These are phyloP conservation scores for Clitarchus hookeri DNA, from an alignment of 2,888 invertebrate species.

Conservation along the genomic window DNA sequence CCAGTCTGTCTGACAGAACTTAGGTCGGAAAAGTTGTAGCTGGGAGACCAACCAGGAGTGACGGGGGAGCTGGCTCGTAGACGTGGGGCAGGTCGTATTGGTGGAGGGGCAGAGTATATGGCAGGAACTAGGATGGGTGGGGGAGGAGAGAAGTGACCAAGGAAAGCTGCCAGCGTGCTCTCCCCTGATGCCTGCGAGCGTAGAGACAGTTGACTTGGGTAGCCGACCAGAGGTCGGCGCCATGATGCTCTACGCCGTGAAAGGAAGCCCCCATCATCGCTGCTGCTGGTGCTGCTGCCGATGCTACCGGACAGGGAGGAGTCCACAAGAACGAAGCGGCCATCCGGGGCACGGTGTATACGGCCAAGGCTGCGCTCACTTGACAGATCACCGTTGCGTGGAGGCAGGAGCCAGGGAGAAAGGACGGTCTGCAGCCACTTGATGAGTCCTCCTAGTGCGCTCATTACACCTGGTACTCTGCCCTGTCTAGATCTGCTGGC, in stretches of 20 bases:
- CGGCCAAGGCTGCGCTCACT: conserved; percentile 58
- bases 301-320: conserved; percentile 54
- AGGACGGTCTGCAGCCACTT: conserved; percentile 68
- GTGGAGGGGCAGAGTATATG: conserved; percentile 46
- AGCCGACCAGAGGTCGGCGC: conserved; percentile 67
- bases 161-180: conserved; percentile 53
- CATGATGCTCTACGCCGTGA: conserved; percentile 69
- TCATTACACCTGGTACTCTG: conserved; percentile 89
- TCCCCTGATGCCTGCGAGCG: conserved; percentile 67
- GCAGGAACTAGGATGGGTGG: conserved; percentile 43
- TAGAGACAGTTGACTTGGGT: conserved; percentile 70
- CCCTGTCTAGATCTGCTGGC: conserved; percentile 82
- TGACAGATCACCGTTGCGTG: neutral
- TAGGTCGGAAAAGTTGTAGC: conserved; percentile 79
- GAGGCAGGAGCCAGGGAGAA: conserved; percentile 69
- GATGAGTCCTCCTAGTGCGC: conserved; percentile 63
- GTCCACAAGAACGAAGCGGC: conserved; percentile 68
- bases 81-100: conserved; percentile 57
- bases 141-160: conserved; percentile 41
- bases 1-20: conserved; percentile 84
- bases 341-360: conserved; percentile 75
- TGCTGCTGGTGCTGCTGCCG: conserved; percentile 60
- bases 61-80: conserved; percentile 38
- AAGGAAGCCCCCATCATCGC: conserved; percentile 86
- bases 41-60: conserved; percentile 61